Evolutionary conservation across 2,797 vertebrate genomes (phyloP).

Genomic region (Dryobates pubescens): DNA sequence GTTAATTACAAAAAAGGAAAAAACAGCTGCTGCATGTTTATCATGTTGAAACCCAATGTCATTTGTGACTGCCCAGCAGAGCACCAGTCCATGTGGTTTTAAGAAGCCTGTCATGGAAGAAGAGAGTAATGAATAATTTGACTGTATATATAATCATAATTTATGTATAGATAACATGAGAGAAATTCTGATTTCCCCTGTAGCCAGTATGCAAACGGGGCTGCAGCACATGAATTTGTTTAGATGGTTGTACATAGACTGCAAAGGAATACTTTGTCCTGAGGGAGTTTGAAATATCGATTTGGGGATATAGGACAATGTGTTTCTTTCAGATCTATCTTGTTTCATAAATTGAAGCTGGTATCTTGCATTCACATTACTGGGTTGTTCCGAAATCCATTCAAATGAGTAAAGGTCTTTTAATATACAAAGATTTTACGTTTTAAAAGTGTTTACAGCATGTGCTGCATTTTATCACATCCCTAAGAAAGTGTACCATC

Average conservation of each 20-base stretch:
- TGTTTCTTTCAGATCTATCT: neutral
- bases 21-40: neutral
- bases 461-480: neutral
- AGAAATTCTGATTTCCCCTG: neutral
- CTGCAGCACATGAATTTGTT: neutral
- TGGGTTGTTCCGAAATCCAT: neutral
- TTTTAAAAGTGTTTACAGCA: neutral
- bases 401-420: neutral
- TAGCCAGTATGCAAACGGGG: neutral
- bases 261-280: neutral
- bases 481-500: neutral
- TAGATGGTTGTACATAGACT: neutral
- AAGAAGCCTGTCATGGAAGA: neutral
- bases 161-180: neutral
- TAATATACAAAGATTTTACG: neutral
- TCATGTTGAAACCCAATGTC: neutral
- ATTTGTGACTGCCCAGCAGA: neutral
- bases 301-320: neutral
- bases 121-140: neutral
- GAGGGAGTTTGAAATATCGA: neutral
- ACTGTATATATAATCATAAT: neutral
- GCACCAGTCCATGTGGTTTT: neutral
- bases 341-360: neutral
- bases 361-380: neutral
- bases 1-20: neutral